Conservation (phyloP, 2,888 invertebrate genomes). For the Caenorhabditis doughertyi region DNA sequence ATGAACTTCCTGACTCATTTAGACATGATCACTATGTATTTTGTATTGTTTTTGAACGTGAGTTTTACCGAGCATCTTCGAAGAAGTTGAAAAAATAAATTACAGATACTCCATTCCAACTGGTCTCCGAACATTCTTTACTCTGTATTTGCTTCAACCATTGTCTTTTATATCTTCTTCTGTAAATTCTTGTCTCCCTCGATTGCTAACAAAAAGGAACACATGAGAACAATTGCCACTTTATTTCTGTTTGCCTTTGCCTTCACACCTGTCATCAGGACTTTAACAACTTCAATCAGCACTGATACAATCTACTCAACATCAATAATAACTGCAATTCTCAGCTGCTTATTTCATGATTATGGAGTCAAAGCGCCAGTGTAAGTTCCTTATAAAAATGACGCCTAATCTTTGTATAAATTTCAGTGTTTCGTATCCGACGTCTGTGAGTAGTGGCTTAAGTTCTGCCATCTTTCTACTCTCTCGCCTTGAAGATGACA, state of each 20-base stretch:
- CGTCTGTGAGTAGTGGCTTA: slow-evolving; percentile 95
- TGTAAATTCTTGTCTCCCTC: slow-evolving; percentile 23
- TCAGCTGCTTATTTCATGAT: slow-evolving; percentile 94
- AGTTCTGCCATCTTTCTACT: slow-evolving; percentile 96
- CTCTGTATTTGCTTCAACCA: slow-evolving; percentile 36
- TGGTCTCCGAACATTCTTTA: slow-evolving; percentile 41
- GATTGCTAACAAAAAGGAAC: slow-evolving; percentile 44
- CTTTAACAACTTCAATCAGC: slow-evolving; percentile 95
- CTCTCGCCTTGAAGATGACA: slow-evolving; percentile 91
- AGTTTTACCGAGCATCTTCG: too few species aligned
- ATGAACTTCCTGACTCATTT: slow-evolving; percentile 90
- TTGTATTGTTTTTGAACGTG: slow-evolving; percentile 80
- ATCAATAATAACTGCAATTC: slow-evolving; percentile 91
- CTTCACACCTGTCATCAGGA: slow-evolving; percentile 93
- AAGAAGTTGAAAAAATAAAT: background rate
- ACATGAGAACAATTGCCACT: slow-evolving; percentile 87
- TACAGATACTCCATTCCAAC: slow-evolving; percentile 53
- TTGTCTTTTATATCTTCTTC: slow-evolving; percentile 44
- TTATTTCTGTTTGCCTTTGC: slow-evolving; percentile 92
- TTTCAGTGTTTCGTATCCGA: slow-evolving; percentile 90
- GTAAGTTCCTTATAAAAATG: slow-evolving; percentile 82
- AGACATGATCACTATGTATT: slow-evolving; percentile 84
- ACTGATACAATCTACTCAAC: slow-evolving; percentile 97
- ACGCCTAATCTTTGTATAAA: background rate
- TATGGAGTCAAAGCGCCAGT: slow-evolving; percentile 91